Percentiles rank a stretch among this genome's conserved stretches.
These are phyloP conservation scores for Vesta saturnalis DNA, from an alignment of 2,888 invertebrate species.

Conservation along the genomic window DNA sequence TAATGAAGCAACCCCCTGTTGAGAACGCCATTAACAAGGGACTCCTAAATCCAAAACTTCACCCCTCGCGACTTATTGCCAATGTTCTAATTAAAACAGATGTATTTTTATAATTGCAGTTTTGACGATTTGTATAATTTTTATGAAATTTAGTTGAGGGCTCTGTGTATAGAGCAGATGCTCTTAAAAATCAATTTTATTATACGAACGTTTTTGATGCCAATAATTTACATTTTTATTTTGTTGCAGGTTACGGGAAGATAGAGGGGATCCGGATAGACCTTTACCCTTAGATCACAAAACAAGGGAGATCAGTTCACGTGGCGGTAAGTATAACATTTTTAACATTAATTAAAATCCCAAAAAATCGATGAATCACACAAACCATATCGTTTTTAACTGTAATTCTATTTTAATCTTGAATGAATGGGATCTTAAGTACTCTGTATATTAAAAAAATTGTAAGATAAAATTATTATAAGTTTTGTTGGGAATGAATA, in stretches of 20 bases:
- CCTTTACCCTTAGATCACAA: slow-evolving; percentile 83
- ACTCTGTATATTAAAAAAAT: too few relatives aligned
- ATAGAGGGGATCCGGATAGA: slow-evolving; percentile 85
- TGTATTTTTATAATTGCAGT: slow-evolving; percentile 57
- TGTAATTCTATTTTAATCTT: too few relatives aligned
- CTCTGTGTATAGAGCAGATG: slow-evolving; percentile 49
- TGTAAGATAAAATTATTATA: too few relatives aligned
- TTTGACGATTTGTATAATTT: slow-evolving; percentile 31
- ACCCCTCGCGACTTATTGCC: slow-evolving; percentile 53
- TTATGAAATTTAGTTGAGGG: neutral
- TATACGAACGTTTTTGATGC: neutral
- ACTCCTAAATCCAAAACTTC: slow-evolving; percentile 48
- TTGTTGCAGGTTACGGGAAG: slow-evolving; percentile 83
- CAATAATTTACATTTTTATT: slow-evolving; percentile 19
- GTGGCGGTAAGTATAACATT: slow-evolving; percentile 76
- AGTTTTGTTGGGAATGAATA: too few relatives aligned
- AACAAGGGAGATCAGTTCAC: slow-evolving; percentile 85
- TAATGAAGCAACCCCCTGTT: slow-evolving; percentile 54
- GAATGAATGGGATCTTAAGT: too few relatives aligned
- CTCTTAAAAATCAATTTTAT: slow-evolving; percentile 39
- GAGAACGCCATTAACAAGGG: slow-evolving; percentile 54
- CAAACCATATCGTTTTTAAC: too few relatives aligned
- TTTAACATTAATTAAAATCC: slow-evolving; percentile 3
- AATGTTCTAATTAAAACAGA: slow-evolving; percentile 60
- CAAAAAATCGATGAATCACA: slow-evolving; percentile 1